phyloP scores from a whole-genome alignment of 2,888 invertebrate genomes.

The Uropetala carovei region DNA sequence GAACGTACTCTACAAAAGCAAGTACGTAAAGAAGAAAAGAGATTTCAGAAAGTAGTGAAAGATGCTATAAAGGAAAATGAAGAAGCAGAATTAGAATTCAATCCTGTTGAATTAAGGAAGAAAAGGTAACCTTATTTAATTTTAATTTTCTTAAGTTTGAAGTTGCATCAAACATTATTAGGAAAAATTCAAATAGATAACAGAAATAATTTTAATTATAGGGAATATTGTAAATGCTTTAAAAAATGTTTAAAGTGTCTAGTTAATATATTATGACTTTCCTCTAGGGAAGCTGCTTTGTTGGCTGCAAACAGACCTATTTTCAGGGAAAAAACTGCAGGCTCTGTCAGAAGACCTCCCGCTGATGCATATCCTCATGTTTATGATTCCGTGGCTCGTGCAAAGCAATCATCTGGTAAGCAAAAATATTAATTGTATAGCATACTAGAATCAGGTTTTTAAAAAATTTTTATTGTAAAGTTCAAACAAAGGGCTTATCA shows the following conservation, averaged over 20 bases:
- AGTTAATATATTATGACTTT: conserved; percentile 55
- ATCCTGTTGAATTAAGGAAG: conserved; percentile 38
- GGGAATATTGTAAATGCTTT: background rate
- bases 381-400: conserved; percentile 86
- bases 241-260: background rate
- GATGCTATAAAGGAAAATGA: conserved; percentile 74
- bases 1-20: conserved; percentile 88
- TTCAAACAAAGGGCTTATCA: background rate
- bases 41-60: conserved; percentile 76
- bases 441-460: background rate
- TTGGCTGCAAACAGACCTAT: conserved; percentile 73
- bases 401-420: conserved; percentile 81
- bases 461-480: background rate
- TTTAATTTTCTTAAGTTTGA: background rate
- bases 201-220: background rate
- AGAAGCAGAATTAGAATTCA: conserved; percentile 66
- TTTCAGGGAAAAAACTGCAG: conserved; percentile 72
- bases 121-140: conserved; percentile 20
- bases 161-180: background rate
- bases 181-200: background rate
- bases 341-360: conserved; percentile 70
- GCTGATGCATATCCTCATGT: conserved; percentile 88
- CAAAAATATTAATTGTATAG: background rate
- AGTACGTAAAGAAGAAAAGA: conserved; percentile 90
- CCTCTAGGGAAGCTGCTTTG: conserved; percentile 73